phyloP scores from a whole-genome alignment of 1,140 invertebrate species.

The Ceratina australensis region DNA sequence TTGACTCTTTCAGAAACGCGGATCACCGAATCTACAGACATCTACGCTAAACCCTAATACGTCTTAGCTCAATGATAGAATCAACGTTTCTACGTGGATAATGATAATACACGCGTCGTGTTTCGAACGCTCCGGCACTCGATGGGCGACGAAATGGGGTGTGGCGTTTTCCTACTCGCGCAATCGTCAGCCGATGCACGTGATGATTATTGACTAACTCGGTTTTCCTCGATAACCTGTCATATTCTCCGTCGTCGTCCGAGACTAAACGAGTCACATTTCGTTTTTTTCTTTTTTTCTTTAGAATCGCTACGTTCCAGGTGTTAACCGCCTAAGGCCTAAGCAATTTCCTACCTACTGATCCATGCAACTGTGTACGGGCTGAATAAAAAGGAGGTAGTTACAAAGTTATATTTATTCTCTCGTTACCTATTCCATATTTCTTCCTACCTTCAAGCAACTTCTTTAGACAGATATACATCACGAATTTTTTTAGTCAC shows the following conservation, averaged over 20 bases:
- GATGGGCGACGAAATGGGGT: background rate
- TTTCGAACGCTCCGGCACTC: background rate
- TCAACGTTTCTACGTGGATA: background rate
- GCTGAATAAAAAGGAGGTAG: no score
- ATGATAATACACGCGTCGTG: background rate
- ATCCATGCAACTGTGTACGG: no score
- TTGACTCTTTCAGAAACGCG: background rate
- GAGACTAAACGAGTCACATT: background rate
- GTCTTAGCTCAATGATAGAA: background rate
- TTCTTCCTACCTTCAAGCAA: no score
- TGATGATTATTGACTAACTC: background rate
- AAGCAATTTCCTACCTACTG: no score
- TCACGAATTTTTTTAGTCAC: no score
- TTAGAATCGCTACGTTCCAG: no score
- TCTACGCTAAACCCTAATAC: background rate
- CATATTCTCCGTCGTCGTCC: conserved; percentile 18
- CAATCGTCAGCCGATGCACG: conserved; percentile 15
- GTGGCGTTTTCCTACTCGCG: background rate
- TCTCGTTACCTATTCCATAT: no score
- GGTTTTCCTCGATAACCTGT: background rate
- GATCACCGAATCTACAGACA: background rate
- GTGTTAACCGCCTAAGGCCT: no score
- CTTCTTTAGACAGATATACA: no score
- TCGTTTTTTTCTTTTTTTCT: no score
- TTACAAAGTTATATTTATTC: no score